Evolutionary conservation across 2,888 invertebrate genomes (phyloP), one percentile per base, ranked within the genome.

Genomic region (Gymnoscelis rufifasciata): DNA sequence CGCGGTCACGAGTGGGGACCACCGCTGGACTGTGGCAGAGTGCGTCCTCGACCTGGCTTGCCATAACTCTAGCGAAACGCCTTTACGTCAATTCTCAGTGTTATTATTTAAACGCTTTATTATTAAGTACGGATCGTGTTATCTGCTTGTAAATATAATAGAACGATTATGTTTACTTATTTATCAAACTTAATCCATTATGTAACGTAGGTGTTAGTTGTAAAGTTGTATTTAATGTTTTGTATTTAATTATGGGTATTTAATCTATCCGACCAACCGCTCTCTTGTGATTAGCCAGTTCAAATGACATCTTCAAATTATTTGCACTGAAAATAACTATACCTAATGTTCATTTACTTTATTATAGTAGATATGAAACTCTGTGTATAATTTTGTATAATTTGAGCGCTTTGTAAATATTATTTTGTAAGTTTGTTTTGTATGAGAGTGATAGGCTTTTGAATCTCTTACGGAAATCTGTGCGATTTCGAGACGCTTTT

Each of bases 11-110:
- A 84, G 80, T n/a, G 71, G 68, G 74, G 86, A 83, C 84, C 84
- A 84, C 87, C 87, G 82, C 82, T 73, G 79, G 61, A 71, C 62
- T 64, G 58, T 59, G 72, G 70, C 60, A n/a, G n/a, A n/a, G n/a
- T n/a, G 69, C 42, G 31, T 61, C 67, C 65, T 71, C 73, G 71
- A 66, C 66, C 74, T 73, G 75, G 78, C 78, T 80, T 76, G 83
- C 81, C 78, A 75, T 81, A 64, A 72, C 67, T 79, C 73, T 84
- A 79, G 84, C 84, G 71, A 79, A 79, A 79, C 77, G 83, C 86
- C 84, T 83, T 83, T 80, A 82, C 83, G 86, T 86, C 86, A 84
- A 84, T 84, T 88, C 87, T 88, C 87, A 86, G 87, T 87, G 86
- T 87, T 84, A 86, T 84, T 79, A 86, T 87, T 87, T 86, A 87